Evolutionary conservation across 2,888 invertebrate species (phyloP).

Genomic region (Dolichopus griseipennis): DNA sequence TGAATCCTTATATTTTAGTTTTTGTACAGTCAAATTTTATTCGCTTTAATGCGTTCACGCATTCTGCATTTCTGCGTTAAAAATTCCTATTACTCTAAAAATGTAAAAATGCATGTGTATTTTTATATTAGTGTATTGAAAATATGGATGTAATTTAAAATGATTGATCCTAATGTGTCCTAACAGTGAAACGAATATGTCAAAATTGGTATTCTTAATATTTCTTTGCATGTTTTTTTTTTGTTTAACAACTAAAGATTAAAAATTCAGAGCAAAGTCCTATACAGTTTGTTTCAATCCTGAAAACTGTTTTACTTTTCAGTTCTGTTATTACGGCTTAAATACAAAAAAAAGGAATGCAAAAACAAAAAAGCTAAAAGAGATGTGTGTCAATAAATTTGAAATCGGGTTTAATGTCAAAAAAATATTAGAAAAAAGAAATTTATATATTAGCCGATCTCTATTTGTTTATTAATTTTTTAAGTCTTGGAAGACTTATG

Average conservation of each 20-base stretch:
- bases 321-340: too few relatives aligned
- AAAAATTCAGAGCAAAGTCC: neutral
- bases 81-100: too few relatives aligned
- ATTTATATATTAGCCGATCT: neutral
- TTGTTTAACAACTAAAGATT: neutral
- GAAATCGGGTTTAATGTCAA: neutral
- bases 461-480: neutral
- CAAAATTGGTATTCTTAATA: neutral
- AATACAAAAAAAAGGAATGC: too few relatives aligned
- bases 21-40: neutral
- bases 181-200: constrained; percentile 6
- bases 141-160: neutral
- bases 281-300: neutral
- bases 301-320: neutral
- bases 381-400: neutral
- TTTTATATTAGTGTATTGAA: too few relatives aligned
- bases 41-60: neutral
- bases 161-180: constrained; percentile 3
- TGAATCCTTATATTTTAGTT: too few relatives aligned
- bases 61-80: neutral
- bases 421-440: neutral
- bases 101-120: too few relatives aligned
- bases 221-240: neutral
- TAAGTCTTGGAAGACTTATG: too few relatives aligned
- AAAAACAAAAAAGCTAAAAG: too few relatives aligned